Percentiles rank a stretch among this genome's conserved stretches.
Conservation (phyloP, 2,113 vertebrate genomes). For the Perca fluviatilis region DNA sequence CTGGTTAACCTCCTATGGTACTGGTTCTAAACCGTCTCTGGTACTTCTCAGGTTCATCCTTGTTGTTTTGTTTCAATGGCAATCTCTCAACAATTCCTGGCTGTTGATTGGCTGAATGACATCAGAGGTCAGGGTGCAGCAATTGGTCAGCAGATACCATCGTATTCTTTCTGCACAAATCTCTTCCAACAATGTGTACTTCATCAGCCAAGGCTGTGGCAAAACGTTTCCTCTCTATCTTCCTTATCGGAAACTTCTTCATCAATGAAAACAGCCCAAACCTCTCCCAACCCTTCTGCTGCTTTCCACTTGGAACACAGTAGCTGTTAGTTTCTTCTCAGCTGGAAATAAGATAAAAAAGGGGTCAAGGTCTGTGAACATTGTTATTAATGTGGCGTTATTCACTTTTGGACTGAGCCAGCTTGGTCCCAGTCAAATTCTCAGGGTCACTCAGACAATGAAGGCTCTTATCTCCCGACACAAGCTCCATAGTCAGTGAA, state of each 20-base stretch:
- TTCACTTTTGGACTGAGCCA: conserved; percentile 27
- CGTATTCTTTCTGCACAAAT: neutral
- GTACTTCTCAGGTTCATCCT: conserved; percentile 2
- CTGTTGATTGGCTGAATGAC: conserved; percentile 9
- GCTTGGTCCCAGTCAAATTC: conserved; percentile 16
- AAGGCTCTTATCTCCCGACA: conserved; percentile 60
- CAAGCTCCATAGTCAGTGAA: conserved; percentile 35
- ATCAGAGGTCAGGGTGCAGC: conserved; percentile 49
- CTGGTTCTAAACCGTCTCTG: no score
- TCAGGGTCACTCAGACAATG: conserved; percentile 68
- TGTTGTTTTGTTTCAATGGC: conserved; percentile 47
- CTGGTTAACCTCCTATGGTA: neutral
- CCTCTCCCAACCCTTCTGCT: neutral
- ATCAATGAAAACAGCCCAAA: conserved; percentile 41
- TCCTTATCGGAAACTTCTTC: conserved; percentile 52
- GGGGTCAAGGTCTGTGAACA: conserved; percentile 42
- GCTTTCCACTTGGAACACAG: conserved; percentile 32
- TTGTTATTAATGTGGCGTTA: conserved; percentile 36
- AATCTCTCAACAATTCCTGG: conserved; percentile 21
- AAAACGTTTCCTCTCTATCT: conserved; percentile 51
- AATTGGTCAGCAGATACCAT: conserved; percentile 32
- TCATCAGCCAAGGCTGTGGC: conserved; percentile 59
- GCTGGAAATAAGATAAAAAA: conserved; percentile 49
- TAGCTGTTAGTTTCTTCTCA: conserved; percentile 29
- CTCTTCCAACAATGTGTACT: conserved; percentile 47